phyloP scores from a whole-genome alignment of 2,888 invertebrate species.

The Adineta ricciae region DNA sequence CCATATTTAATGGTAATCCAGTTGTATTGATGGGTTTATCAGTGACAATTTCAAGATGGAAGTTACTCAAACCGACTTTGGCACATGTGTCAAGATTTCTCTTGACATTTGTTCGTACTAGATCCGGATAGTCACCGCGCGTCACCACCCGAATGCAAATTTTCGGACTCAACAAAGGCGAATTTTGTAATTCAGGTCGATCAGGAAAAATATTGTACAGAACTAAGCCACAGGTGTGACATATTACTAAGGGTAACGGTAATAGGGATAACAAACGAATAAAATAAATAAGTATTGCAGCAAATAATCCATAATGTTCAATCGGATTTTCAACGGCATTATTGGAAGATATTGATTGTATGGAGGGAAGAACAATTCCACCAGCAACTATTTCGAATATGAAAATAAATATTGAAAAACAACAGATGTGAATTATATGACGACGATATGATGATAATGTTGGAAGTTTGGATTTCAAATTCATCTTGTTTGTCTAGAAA shows the following conservation, averaged over 20 bases:
- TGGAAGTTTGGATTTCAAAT: too few species aligned
- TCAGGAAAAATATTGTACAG: conserved; percentile 89
- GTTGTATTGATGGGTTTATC: conserved; percentile 58
- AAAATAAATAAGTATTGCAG: conserved; percentile 21
- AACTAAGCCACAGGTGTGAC: conserved; percentile 58
- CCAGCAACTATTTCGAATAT: conserved; percentile 27
- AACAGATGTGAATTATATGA: conserved; percentile 28
- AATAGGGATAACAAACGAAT: conserved; percentile 29
- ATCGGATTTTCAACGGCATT: conserved; percentile 5
- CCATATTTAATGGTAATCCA: neutral
- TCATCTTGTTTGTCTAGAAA: too few species aligned
- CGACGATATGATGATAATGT: conserved; percentile 19
- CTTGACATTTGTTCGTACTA: conserved; percentile 59
- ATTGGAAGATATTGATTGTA: neutral
- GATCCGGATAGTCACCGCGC: conserved; percentile 78
- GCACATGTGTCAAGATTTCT: conserved; percentile 74
- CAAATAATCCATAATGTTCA: conserved; percentile 30
- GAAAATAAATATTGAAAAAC: conserved; percentile 24
- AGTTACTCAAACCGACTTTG: conserved; percentile 82
- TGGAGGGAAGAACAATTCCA: neutral
- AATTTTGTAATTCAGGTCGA: conserved; percentile 74
- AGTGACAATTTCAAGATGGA: conserved; percentile 86
- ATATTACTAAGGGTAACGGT: conserved; percentile 29
- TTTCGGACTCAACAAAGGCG: conserved; percentile 80
- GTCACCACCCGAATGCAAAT: conserved; percentile 87